Evolutionary conservation across 2,888 invertebrate species (phyloP), one percentile per base, ranked within the genome.

Genomic region (Drosophila falleni): DNA sequence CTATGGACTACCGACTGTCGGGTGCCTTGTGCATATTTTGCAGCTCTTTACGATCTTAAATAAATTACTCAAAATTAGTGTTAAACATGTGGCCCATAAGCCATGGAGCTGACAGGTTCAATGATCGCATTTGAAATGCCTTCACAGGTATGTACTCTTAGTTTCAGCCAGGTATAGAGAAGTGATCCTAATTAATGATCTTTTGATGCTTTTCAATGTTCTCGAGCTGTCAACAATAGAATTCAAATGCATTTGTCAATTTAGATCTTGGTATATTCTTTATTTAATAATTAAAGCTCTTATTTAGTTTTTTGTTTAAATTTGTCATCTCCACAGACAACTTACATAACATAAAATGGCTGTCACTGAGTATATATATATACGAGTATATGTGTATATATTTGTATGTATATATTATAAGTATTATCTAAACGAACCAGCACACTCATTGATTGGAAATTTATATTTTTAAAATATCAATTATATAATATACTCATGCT

Each of bases 201-300:
- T 58, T 85, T 70, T 69, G 69, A 71, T 58, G 68, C 73, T 66
- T 72, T 73, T 59, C 63, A 60, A 56, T 81, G 67, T 58, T 67
- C 74, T 53, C 71, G 41, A 65, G 72, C 83, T 82, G 86, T 82
- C 86, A 68, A 46, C 83, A 71, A 49, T 46, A 37, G 37, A 68
- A 46, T 42, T 33, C 16, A n/a, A 42, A n/a, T 42, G 59, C 70
- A 73, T 75, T 65, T 63, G 47, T 73, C 73, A 76, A 66, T 69
- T 64, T 60, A 71, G 44, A 87, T 83, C 62, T 69, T 70, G 78
- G 74, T 88, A 86, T 74, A 87, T 87, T 85, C 71, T 85, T 80
- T 82, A 82, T 88, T 87, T 89, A 83, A 87, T 90, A 88, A 88
- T 89, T 89, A 89, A 89, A 89, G 89, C 89, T 89, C 89, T 89